Base-by-base conservation (phyloP, 2,797 vertebrate species). In the Sparus aurata region DNA sequence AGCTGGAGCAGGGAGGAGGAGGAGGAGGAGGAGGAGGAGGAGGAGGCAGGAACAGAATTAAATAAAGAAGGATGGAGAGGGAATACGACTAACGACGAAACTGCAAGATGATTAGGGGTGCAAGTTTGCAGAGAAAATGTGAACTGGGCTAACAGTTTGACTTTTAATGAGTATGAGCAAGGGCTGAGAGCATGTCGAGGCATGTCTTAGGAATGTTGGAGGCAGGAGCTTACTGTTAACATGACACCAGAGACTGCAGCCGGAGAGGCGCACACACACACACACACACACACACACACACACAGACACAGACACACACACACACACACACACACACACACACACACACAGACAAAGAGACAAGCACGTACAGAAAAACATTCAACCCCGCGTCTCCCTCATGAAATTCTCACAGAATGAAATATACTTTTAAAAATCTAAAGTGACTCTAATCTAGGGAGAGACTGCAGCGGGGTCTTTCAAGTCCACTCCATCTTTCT, bases 201-300 rank as follows among this genome's bases (percentile, higher is more conserved):
- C 91, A 87, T 78, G 85, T 90, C 82, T 88, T 0, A 82, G 90
- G 92, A 93, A 93, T 94, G 89, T 77, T 30, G 27, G 85, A 85
- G 87, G 87, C 77, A 59, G 81, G 78, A 82, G 63, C 49, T 82
- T 41, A 77, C 64, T 80, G 89, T 86, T 87, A 89, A 93, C 80
- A 75, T 80, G 89, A 91, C 87, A 88, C 91, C 85, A 62, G 77
- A 79, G 69, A 65, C 79, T 74, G 85, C 90, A 91, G 88, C 92
- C 89, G 91, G 46, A 88, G 69, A 74, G 72, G 25, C 23, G 58
- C 11, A 23, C 50, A 60, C 60, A 69, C 34, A 27, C 15, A 25
- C n/a, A n/a, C n/a, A n/a, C n/a, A n/a, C n/a, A n/a, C n/a, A n/a
- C 25, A 25, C 25, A 25, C 25, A 25, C 27, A 27, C 27, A 27